Evolutionary conservation across 1,140 invertebrate species (phyloP), one percentile per base, ranked within the genome.

Genomic region (Philotrypesis tridentata): DNA sequence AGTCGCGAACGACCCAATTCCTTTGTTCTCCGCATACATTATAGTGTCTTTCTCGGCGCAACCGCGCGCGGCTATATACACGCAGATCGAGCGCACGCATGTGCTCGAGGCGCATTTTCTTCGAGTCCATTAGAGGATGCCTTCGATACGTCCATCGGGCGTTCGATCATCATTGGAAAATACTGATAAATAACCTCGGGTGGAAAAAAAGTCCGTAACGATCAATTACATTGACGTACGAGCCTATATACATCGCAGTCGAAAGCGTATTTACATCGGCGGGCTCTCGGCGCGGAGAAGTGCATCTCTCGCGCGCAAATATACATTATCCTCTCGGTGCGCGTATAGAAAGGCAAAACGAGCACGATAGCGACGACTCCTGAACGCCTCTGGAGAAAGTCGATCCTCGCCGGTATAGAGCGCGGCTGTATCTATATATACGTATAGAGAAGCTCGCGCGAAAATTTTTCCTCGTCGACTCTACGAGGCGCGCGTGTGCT

Each of bases 211-310:
- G 23, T 0, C 8, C n/a, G n/a, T 43, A 29, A 63, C 74, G 65
- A 82, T 82, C 80, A 73, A 78, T 82, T 82, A 77, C 74, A 77
- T 23, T 77, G 74, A 72, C 68, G 68, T 73, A 9, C 60, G 29
- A 75, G 61, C 40, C 48, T 55, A 55, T 55, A 21, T 21, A 23
- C 33, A 5, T 9, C 9, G 33, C 33, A 70, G 40, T 81, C 61
- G 80, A 81, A 80, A 80, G 71, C 72, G 31, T 40, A 71, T 55
- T 55, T 55, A 55, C 48, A 55, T 55, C 48, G 48, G n/a, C n/a
- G n/a, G n/a, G 9, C 4, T 37, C 33, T 37, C 9, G 9, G n/a
- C 55, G 31, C 60, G 27, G 31, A 23, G 67, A 67, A 55, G n/a
- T 71, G 48, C 73, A 61, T 55, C 25, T 73, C 33, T n/a, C 67